Conservation (phyloP, 2,888 invertebrate genomes). For the Noctuana brunneofusca region DNA sequence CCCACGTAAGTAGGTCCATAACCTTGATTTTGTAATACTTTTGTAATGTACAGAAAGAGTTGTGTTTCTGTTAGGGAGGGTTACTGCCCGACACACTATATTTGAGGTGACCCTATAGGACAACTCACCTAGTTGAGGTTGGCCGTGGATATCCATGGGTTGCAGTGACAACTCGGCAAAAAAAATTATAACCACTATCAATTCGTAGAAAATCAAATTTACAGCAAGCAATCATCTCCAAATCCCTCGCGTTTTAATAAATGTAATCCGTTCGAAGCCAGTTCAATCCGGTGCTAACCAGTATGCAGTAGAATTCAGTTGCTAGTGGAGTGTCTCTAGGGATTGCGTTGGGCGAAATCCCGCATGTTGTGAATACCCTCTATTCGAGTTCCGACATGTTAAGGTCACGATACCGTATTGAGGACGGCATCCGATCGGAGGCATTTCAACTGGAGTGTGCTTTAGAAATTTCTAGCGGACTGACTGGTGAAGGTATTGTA, state of each 20-base stretch:
- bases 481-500: slow-evolving; percentile 16
- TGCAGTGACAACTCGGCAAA: too few relatives aligned
- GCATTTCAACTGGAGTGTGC: slow-evolving; percentile 35
- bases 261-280: slow-evolving; percentile 47
- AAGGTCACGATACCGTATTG: slow-evolving; percentile 23
- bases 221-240: slow-evolving; percentile 15
- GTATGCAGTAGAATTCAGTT: slow-evolving; percentile 28
- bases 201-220: not conserved
- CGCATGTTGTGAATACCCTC: slow-evolving; percentile 51
- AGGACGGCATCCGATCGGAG: slow-evolving; percentile 27
- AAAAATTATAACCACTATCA: too few relatives aligned
- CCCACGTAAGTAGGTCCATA: too few relatives aligned
- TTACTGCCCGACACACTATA: too few relatives aligned
- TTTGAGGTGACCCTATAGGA: too few relatives aligned
- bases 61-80: too few relatives aligned
- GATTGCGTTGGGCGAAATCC: slow-evolving; percentile 40
- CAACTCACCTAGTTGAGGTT: too few relatives aligned
- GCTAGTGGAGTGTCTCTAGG: slow-evolving; percentile 25
- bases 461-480: slow-evolving; percentile 37
- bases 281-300: slow-evolving; percentile 44
- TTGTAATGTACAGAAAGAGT: too few relatives aligned
- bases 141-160: too few relatives aligned
- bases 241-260: slow-evolving; percentile 43
- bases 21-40: too few relatives aligned
- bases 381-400: slow-evolving; percentile 42